phyloP scores from a whole-genome alignment of 2,797 vertebrate genomes.

The Myripristis jacobus region DNA sequence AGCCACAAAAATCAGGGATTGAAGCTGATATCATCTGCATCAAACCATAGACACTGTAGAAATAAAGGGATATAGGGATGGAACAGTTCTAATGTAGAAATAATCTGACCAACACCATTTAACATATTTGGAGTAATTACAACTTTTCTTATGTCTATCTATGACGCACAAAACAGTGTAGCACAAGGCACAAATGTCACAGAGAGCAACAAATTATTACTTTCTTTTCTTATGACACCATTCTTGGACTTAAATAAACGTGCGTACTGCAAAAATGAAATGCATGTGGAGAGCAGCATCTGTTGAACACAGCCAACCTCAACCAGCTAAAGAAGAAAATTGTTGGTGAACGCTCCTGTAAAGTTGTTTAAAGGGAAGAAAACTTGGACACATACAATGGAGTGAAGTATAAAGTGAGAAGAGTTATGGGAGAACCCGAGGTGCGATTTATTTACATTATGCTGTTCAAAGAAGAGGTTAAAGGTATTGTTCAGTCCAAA shows the following conservation, averaged over 20 bases:
- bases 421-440: background rate
- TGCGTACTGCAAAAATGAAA: constrained; percentile 51
- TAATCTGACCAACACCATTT: constrained; percentile 7
- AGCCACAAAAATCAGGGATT: constrained; percentile 15
- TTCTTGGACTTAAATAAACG: constrained; percentile 23
- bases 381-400: background rate
- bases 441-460: background rate
- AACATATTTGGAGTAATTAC: constrained; percentile 7
- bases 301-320: constrained; percentile 36
- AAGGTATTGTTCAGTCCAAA: constrained; percentile 4
- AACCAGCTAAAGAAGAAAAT: constrained; percentile 39
- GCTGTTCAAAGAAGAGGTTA: background rate
- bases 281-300: constrained; percentile 36
- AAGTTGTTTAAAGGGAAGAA: background rate
- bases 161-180: background rate
- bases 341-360: constrained; percentile 63
- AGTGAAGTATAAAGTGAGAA: background rate
- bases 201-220: constrained; percentile 27
- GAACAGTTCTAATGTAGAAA: background rate
- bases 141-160: constrained; percentile 20
- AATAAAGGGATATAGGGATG: constrained; percentile 18
- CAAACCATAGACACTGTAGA: constrained; percentile 14
- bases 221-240: constrained; percentile 37
- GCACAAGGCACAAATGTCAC: constrained; percentile 28
- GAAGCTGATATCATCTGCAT: constrained; percentile 30